phyloP scores from a whole-genome alignment of 2,888 invertebrate species.

The Drosophila macrospina region DNA sequence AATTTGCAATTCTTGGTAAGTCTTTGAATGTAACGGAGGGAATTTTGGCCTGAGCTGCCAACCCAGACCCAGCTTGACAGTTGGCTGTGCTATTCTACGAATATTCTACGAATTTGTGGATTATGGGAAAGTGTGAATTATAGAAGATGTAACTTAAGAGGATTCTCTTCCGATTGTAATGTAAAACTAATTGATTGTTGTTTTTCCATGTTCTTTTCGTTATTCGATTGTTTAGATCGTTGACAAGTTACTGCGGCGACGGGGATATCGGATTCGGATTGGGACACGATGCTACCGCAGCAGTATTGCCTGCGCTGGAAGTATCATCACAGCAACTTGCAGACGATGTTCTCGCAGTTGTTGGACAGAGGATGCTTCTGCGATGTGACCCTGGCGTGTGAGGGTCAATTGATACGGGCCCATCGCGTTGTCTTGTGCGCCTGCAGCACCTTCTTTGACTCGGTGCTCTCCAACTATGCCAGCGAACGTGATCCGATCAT shows the following conservation, averaged over 20 bases:
- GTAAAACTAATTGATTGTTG: background rate
- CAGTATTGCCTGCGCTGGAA: conserved; percentile 97
- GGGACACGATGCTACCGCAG: conserved; percentile 89
- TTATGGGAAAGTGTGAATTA: background rate
- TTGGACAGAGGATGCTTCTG: conserved; percentile 95
- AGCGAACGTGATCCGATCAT: conserved; percentile 93
- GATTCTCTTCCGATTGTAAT: background rate
- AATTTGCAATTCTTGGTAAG: too few relatives aligned
- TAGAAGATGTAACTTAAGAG: background rate
- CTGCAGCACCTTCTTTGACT: conserved; percentile 96
- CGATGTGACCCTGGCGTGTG: conserved; percentile 95
- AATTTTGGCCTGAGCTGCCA: background rate
- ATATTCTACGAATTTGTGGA: too few relatives aligned
- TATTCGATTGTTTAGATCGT: conserved; percentile 22
- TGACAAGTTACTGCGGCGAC: conserved; percentile 1
- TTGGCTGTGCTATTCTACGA: too few relatives aligned
- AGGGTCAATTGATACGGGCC: conserved; percentile 91
- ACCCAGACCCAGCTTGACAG: background rate
- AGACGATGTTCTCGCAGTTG: conserved; percentile 95
- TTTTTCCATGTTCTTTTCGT: too few relatives aligned
- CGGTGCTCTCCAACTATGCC: conserved; percentile 91
- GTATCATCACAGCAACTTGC: conserved; percentile 95
- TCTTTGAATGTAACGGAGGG: too few relatives aligned
- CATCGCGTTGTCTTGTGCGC: conserved; percentile 94
- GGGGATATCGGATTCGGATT: background rate